Conservation (phyloP, 2,888 invertebrate species). For the Rhopalosiphum nymphaeae region DNA sequence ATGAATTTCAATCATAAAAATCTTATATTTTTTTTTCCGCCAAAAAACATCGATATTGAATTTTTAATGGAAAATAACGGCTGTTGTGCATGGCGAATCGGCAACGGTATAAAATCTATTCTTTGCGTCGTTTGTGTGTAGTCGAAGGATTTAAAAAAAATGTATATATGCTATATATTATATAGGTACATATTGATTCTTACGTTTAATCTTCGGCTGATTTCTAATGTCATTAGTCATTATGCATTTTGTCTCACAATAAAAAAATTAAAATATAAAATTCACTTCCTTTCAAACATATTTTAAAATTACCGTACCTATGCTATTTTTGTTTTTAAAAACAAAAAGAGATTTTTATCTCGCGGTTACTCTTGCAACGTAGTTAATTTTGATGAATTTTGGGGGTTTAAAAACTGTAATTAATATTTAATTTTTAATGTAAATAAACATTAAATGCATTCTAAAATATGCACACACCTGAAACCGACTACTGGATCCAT, state of each 20-base stretch:
- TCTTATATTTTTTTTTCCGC: constrained; percentile 22
- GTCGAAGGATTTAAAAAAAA: constrained; percentile 6
- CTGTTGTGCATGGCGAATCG: constrained; percentile 46
- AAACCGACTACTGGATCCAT: constrained; percentile 32
- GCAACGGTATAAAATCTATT: constrained; percentile 13
- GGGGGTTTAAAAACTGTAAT: background rate
- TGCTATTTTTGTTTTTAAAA: background rate
- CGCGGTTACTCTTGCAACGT: background rate
- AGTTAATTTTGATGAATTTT: background rate
- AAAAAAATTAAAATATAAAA: background rate
- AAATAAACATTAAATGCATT: constrained; percentile 36
- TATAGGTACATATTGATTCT: background rate
- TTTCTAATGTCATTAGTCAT: constrained; percentile 46
- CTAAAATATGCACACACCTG: background rate
- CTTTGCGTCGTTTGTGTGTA: background rate
- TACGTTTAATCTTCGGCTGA: constrained; percentile 13
- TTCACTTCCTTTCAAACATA: background rate
- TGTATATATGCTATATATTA: background rate
- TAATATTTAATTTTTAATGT: constrained; percentile 24
- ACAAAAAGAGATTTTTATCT: background rate
- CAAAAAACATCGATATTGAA: constrained; percentile 54
- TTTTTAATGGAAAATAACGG: constrained; percentile 63
- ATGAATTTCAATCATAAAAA: constrained; percentile 45
- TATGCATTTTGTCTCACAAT: constrained; percentile 4
- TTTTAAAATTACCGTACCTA: background rate